Base-by-base conservation (phyloP, 2,888 invertebrate genomes). In the Lumbricus terrestris region DNA sequence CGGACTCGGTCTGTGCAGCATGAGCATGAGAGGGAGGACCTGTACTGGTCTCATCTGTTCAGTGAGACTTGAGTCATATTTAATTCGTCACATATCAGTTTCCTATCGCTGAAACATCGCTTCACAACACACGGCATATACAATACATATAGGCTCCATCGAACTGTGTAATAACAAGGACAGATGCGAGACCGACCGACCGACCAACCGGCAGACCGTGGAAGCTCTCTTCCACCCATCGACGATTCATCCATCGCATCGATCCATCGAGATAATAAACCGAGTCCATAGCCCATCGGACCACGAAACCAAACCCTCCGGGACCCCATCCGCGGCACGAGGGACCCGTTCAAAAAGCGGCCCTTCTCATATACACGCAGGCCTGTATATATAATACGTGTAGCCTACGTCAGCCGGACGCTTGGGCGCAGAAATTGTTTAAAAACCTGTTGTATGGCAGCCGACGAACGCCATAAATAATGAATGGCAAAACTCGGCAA, bases 391-490 rank as follows among this genome's bases (percentile, higher is more conserved):
- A 29, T 54, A n/a, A 54, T 3, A 11, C 18, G 8, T 16, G 1
- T 16, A 11, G n/a, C n/a, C n/a, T n/a, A 15, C 47, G 47, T 20
- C 6, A 6, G 42, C 29, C 8, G 69, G 69, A 69, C 69, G 69
- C 69, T n/a, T 69, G 69, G 69, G 69, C 69, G 69, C 69, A 69
- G 69, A 69, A 69, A 69, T n/a, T 69, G 69, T 69, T 69, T 69
- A 69, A 69, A 47, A 69, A 69, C 69, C 69, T 69, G 69, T n/a
- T 69, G 29, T 69, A 69, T 69, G 69, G 69, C 29, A 69, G 29
- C 29, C 69, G 29, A n/a, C 29, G n/a, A 29, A 5, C 69, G 69
- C 11, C 69, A 69, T 69, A n/a, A 69, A 69, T 69, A n/a, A 69
- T 69, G 69, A 69, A 69, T 69, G 69, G 69, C n/a, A 69, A 69